Conservation (phyloP, 1,140 invertebrate species). For the Hyposmocoma kahamanoa region DNA sequence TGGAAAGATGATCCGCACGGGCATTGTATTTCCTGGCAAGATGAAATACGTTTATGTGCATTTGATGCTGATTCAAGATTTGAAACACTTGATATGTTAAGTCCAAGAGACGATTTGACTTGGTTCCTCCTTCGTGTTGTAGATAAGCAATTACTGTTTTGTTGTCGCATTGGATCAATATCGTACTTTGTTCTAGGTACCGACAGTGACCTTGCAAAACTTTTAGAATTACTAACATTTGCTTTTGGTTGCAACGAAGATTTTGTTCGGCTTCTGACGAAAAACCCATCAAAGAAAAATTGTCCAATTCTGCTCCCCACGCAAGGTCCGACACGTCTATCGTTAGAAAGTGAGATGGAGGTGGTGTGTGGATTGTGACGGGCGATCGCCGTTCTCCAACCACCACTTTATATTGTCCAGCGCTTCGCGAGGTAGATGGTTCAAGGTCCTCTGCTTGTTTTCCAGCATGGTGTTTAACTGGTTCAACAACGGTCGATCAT, state of each 20-base stretch:
- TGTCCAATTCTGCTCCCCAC: not conserved
- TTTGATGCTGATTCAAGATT: no score
- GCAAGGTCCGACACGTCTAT: not conserved
- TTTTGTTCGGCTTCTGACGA: conserved; percentile 9
- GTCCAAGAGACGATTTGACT: no score
- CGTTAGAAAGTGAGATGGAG: not conserved
- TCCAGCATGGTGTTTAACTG: not conserved
- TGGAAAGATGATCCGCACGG: not conserved
- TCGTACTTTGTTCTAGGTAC: conserved; percentile 4
- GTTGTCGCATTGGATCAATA: conserved; percentile 32
- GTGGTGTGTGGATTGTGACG: not conserved
- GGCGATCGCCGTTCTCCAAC: not conserved
- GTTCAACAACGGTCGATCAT: conserved; percentile 7
- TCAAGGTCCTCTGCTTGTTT: not conserved
- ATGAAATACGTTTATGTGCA: not conserved
- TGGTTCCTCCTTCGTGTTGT: conserved; percentile 24
- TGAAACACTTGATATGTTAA: no score
- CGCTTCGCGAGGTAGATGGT: no score
- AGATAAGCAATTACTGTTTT: conserved; percentile 24
- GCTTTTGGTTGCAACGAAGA: conserved; percentile 31
- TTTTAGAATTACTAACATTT: conserved; percentile 22
- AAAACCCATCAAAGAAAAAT: conserved; percentile 13
- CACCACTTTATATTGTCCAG: not conserved
- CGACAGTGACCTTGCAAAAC: conserved; percentile 12
- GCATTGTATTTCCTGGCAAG: not conserved